A percentile compares a stretch with the other conserved stretches of the same genome.
Evolutionary conservation across 2,113 vertebrate genomes (phyloP).

Genomic region (Callopanchax toddi): DNA sequence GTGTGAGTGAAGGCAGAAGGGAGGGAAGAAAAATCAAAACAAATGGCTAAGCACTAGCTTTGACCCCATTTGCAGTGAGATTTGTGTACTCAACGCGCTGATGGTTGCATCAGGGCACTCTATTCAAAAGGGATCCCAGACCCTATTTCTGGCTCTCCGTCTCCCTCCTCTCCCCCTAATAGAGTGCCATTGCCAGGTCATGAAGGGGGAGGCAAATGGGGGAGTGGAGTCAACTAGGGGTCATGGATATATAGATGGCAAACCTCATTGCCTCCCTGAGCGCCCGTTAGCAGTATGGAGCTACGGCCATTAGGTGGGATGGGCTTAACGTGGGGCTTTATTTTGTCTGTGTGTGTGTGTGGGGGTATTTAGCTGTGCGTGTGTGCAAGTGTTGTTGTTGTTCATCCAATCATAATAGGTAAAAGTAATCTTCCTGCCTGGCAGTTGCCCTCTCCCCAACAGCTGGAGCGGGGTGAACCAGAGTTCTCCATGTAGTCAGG

Average conservation of each 20-base stretch:
- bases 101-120: conserved; percentile 67
- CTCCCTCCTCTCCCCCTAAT: conserved; percentile 64
- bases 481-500: conserved; percentile 60
- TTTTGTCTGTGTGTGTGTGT: conserved; percentile 45
- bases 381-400: conserved; percentile 42
- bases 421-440: conserved; percentile 64
- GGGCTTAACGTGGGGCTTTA: conserved; percentile 59
- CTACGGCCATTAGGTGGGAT: conserved; percentile 72
- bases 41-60: conserved; percentile 72
- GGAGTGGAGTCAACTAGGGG: conserved; percentile 79
- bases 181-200: conserved; percentile 82
- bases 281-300: conserved; percentile 73
- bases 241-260: conserved; percentile 80
- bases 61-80: conserved; percentile 73
- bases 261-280: conserved; percentile 79
- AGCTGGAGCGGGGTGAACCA: conserved; percentile 76
- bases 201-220: conserved; percentile 67
- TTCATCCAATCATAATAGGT: conserved; percentile 64
- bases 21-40: conserved; percentile 56
- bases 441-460: conserved; percentile 69
- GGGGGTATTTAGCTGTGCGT: conserved; percentile 27
- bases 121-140: conserved; percentile 72
- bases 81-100: conserved; percentile 67
- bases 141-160: conserved; percentile 54
- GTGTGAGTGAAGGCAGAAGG: conserved; percentile 12